Evolutionary conservation across 2,797 vertebrate species (phyloP).

Genomic region (Rhinatrema bivittatum): DNA sequence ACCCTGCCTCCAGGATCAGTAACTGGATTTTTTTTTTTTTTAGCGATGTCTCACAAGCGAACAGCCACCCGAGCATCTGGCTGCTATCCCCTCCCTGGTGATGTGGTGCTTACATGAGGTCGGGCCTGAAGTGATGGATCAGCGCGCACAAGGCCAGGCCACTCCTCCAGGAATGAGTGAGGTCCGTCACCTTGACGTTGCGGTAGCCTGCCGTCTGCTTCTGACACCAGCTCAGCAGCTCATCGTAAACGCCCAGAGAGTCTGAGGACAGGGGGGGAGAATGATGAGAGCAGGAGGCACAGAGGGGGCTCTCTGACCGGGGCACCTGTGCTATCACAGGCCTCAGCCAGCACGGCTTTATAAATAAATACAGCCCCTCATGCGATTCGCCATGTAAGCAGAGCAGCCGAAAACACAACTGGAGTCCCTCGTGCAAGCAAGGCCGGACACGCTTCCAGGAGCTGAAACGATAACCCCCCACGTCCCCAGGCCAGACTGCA

Average conservation of each 20-base stretch:
- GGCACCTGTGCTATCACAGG: no score
- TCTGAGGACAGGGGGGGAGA: conserved; percentile 31
- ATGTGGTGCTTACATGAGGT: conserved; percentile 70
- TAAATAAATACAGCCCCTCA: no score
- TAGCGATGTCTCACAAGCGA: no score
- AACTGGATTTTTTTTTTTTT: no score
- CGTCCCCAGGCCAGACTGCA: no score
- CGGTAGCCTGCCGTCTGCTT: conserved; percentile 65
- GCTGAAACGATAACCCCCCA: no score
- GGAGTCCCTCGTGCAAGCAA: no score
- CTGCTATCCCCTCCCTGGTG: background rate
- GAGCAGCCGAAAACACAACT: no score
- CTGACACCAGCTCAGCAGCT: conserved; percentile 83
- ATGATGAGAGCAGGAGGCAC: background rate
- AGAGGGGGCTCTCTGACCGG: background rate
- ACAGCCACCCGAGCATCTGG: background rate
- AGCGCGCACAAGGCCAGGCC: conserved; percentile 83
- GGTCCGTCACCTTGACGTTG: conserved; percentile 60
- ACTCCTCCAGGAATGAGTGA: conserved; percentile 77
- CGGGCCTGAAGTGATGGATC: conserved; percentile 72
- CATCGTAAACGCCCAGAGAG: conserved; percentile 47
- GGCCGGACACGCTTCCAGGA: no score
- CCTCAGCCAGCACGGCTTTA: background rate
- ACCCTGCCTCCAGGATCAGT: no score
- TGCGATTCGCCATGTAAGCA: no score